phyloP scores from a whole-genome alignment of 2,888 invertebrate species.

The Caenorhabditis sp. region DNA sequence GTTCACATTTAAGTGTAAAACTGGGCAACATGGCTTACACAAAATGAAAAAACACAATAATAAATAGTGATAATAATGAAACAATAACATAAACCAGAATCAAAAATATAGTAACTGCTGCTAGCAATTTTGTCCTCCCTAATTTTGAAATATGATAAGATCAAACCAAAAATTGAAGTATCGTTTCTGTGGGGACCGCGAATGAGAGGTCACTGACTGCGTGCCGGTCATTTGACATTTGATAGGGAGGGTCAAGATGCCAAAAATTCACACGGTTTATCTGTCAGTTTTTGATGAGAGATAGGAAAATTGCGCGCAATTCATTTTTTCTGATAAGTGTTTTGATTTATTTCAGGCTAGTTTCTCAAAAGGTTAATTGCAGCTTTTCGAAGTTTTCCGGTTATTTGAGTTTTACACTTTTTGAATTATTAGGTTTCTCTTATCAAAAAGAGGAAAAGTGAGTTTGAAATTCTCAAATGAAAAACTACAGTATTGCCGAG shows the following conservation, averaged over 20 bases:
- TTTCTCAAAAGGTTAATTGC: not conserved
- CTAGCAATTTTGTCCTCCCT: not conserved
- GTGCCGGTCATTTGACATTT: not conserved
- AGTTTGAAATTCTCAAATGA: not conserved
- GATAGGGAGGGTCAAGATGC: not conserved
- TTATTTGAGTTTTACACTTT: not conserved
- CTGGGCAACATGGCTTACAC: not conserved
- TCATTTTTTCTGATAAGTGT: not conserved
- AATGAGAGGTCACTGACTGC: not conserved
- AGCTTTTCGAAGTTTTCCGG: not conserved
- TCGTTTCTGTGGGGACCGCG: not conserved
- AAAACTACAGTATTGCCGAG: not conserved
- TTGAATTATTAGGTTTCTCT: not conserved
- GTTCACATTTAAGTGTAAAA: not conserved
- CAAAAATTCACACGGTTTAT: not conserved
- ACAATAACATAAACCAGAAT: constrained; percentile 1
- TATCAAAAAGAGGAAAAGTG: not conserved
- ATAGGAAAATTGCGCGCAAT: not conserved
- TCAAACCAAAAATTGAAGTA: not conserved
- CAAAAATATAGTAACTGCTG: not conserved
- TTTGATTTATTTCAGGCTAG: not conserved
- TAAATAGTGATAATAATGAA: not conserved
- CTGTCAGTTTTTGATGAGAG: constrained; percentile 1
- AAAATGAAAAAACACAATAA: not conserved
- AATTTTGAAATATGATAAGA: not conserved